Conservation (phyloP, 2,888 invertebrate genomes). For the Eupithecia subumbrata region DNA sequence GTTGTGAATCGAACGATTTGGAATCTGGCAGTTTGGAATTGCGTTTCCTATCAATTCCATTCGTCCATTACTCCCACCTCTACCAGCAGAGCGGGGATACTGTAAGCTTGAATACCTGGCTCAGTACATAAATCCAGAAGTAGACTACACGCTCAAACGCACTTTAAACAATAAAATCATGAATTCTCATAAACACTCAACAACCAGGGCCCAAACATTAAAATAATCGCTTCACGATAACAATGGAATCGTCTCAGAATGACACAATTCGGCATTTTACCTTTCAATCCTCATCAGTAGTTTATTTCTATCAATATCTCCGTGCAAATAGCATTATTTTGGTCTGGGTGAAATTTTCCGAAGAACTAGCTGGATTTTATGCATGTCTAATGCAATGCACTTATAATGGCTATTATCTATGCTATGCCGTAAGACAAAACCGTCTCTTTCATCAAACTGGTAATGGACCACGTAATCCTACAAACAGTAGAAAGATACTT, state of each 20-base stretch:
- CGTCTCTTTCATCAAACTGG: neutral
- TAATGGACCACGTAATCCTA: neutral
- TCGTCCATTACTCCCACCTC: constrained; percentile 9
- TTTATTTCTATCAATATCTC: no score
- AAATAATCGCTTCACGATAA: no score
- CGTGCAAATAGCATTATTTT: no score
- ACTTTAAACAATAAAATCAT: neutral
- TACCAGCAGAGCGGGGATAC: neutral
- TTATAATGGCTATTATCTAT: neutral
- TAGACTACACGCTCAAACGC: neutral
- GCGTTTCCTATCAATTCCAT: constrained; percentile 59
- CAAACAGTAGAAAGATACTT: neutral
- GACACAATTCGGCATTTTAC: no score
- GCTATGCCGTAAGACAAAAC: neutral
- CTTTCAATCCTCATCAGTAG: no score
- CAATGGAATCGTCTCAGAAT: no score
- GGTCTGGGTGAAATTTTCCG: no score
- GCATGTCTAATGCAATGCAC: no score
- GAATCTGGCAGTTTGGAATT: constrained; percentile 56
- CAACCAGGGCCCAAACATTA: neutral
- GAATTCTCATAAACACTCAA: neutral
- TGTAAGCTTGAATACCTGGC: neutral
- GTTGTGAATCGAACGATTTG: constrained; percentile 19
- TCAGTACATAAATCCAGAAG: neutral
- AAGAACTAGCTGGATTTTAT: no score